Evolutionary conservation across 37 sponge, comb jelly and placozoan species (phyloP).

Genomic region (Geodia barretti): DNA sequence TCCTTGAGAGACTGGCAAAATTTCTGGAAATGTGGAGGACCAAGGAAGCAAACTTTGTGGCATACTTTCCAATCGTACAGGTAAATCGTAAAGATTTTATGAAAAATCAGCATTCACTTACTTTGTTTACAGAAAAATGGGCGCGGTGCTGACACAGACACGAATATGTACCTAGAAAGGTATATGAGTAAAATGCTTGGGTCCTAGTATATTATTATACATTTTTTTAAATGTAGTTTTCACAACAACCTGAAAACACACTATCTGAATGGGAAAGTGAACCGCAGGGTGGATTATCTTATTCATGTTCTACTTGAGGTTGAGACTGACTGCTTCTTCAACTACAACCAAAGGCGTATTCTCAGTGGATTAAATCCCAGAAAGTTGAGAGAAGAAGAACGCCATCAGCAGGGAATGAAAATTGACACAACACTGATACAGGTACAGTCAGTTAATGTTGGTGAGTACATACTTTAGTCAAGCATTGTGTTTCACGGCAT

Average conservation of each 20-base stretch:
- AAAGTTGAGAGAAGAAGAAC: constrained; percentile 3
- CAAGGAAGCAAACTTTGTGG: constrained; percentile 14
- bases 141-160: constrained; percentile 30
- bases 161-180: constrained; percentile 31
- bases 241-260: constrained; percentile 36
- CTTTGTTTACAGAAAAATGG: constrained; percentile 28
- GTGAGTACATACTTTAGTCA: background rate
- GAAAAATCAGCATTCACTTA: background rate
- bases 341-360: constrained; percentile 13
- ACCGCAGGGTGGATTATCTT: constrained; percentile 33
- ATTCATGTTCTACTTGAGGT: constrained; percentile 10
- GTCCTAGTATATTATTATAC: background rate
- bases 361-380: background rate
- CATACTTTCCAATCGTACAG: constrained; percentile 23
- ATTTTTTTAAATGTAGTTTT: constrained; percentile 13
- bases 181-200: background rate
- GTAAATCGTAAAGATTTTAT: background rate
- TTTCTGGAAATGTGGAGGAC: constrained; percentile 8
- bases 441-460: background rate
- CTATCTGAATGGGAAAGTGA: constrained; percentile 37
- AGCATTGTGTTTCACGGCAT: background rate
- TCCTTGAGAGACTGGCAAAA: constrained; percentile 1
- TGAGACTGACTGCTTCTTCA: constrained; percentile 37
- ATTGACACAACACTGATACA: background rate
- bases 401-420: constrained; percentile 8